A percentile compares a stretch with the other conserved stretches of the same genome.
Evolutionary conservation across 1,140 invertebrate species (phyloP).

Genomic region (Elymnias hypermnestra): DNA sequence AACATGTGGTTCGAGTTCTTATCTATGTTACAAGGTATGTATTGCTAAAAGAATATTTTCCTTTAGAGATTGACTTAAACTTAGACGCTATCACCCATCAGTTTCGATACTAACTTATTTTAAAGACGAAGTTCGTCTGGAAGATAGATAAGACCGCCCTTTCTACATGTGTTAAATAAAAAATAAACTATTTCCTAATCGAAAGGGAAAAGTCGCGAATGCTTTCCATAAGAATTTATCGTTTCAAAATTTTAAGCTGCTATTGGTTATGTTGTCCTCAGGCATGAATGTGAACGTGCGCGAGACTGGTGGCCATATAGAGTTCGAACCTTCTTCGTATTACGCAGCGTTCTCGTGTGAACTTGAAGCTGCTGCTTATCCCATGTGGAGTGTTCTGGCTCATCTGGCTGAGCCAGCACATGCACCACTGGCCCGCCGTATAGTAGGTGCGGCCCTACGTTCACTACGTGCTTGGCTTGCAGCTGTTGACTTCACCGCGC

Average conservation of each 20-base stretch:
- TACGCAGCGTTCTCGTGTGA: conserved; percentile 98
- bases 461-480: conserved; percentile 92
- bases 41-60: no score
- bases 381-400: conserved; percentile 96
- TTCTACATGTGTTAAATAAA: no score
- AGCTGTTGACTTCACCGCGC: conserved; percentile 84
- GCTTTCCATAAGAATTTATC: no score
- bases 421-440: conserved; percentile 83
- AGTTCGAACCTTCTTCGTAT: conserved; percentile 97
- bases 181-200: no score
- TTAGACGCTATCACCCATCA: no score
- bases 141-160: no score
- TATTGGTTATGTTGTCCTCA: no score
- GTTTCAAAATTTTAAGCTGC: no score
- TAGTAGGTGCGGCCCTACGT: conserved; percentile 84
- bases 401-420: conserved; percentile 87
- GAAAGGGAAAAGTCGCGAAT: no score
- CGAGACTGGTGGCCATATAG: conserved; percentile 93
- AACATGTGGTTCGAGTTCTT: conserved; percentile 97
- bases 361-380: conserved; percentile 95
- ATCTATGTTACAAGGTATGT: conserved; percentile 91
- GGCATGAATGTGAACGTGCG: conserved; percentile 97
- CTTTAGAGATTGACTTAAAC: no score
- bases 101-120: no score
- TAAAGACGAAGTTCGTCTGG: no score